Base-by-base conservation (phyloP, 2,113 vertebrate genomes). In the Ptilonorhynchus violaceus region DNA sequence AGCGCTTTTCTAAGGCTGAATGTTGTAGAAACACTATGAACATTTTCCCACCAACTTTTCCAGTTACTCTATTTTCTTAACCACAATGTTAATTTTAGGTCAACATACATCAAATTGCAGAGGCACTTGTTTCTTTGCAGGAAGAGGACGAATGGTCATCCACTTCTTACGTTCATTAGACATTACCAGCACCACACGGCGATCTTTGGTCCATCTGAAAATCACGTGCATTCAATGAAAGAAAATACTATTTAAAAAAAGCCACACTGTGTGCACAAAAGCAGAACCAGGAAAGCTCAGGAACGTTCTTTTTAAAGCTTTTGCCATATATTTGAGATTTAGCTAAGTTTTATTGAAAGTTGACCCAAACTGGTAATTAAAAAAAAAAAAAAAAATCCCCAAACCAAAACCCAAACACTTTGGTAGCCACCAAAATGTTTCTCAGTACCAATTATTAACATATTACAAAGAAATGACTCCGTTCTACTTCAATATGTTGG, bases 101-200 rank as follows among this genome's bases (percentile, higher is more conserved):
- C 94, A 93, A 91, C 95, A 94, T 98, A 99, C 99, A 98, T 99
- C 99, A 98, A 99, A 99, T 70, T 99, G 99, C 98, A 99, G 98
- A 81, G 99, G 99, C 96, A 99, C 98, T 96, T 99, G 99, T 98
- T 99, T 99, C 98, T 99, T 99, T 91, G 99, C 98, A 18, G 99
- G 99, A 81, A 99, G 99, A 46, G 99, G 97, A 93, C 99, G 98
- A 92, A 99, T 98, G 27, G 98, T 98, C 80, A 98, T 99, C 99
- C 99, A 99, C 96, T 99, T 99, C 98, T 99, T 99, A 50, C 99
- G 98, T 93, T 99, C 99, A 41, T 97, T 94, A 62, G 99, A 99
- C 97, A 99, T 99, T 37, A 99, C 99, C 74, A 99, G 98, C 95
- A 99, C 98, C 76, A 99, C 99, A 35, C 98, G 98, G 28, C 98